These are phyloP conservation scores for Tringa solitaria DNA, from an alignment of 2,113 vertebrate species.

Conservation along the genomic window DNA sequence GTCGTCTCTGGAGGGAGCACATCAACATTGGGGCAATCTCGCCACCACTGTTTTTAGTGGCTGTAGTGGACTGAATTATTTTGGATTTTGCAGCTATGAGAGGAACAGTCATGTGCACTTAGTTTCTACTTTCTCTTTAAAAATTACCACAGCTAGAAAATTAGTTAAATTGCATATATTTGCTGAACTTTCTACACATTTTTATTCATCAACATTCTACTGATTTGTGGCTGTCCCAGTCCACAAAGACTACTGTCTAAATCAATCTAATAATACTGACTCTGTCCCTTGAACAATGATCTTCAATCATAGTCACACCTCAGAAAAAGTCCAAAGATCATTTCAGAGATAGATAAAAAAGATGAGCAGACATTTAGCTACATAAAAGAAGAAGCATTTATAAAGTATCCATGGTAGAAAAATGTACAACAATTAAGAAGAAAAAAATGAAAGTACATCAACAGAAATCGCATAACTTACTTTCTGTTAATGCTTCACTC, in stretches of 20 bases:
- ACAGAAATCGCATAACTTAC: not conserved
- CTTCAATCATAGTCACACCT: fast-evolving
- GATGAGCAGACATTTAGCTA: not conserved
- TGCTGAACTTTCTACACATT: not conserved
- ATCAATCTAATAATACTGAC: not conserved
- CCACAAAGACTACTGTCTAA: not conserved
- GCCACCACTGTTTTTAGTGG: not conserved
- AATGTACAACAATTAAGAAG: not conserved
- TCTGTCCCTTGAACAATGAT: not conserved
- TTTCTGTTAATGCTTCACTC: not conserved
- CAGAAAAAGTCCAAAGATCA: not conserved
- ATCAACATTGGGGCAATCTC: not conserved
- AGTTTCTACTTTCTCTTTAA: not conserved
- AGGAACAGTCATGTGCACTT: not conserved
- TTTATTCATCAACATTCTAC: not conserved
- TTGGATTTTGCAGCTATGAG: not conserved
- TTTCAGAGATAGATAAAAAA: not conserved
- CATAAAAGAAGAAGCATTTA: not conserved
- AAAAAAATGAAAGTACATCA: not conserved
- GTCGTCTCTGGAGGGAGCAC: not conserved
- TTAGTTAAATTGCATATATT: fast-evolving
- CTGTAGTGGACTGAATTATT: not conserved
- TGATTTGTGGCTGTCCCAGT: not conserved
- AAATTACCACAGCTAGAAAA: not conserved
- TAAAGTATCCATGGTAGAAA: not conserved